Percentiles rank a stretch among this genome's conserved stretches.
These are phyloP conservation scores for Bombus turneri DNA, from an alignment of 1,140 invertebrate species.

Conservation along the genomic window DNA sequence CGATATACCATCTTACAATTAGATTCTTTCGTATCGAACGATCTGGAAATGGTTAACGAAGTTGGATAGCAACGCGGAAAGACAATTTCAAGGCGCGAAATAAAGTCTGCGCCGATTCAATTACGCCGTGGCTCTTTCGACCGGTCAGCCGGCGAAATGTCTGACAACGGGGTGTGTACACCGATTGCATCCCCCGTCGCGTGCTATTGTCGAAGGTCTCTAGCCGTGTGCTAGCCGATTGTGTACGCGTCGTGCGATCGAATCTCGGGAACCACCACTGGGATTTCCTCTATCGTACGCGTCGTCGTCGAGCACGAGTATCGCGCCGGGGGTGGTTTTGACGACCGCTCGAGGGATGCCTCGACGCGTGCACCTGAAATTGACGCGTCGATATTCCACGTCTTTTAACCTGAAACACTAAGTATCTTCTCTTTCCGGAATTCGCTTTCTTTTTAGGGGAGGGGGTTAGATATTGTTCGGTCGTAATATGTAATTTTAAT, in stretches of 20 bases:
- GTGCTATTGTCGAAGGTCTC: constrained; percentile 41
- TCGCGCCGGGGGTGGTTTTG: constrained; percentile 4
- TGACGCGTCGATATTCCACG: neutral
- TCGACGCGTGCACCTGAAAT: constrained; percentile 1
- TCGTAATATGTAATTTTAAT: neutral
- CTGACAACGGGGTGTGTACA: constrained; percentile 40
- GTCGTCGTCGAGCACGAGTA: neutral
- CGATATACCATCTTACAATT: no score
- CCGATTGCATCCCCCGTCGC: constrained; percentile 25
- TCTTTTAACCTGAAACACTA: no score
- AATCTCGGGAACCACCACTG: neutral
- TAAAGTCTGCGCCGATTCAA: constrained; percentile 41
- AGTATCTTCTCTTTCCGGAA: neutral
- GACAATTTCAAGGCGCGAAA: constrained; percentile 31
- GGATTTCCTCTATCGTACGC: neutral
- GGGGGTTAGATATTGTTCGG: neutral
- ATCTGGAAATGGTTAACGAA: neutral
- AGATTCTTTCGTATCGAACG: no score
- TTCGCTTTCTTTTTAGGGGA: neutral
- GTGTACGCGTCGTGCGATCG: constrained; percentile 26
- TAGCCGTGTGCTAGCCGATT: neutral
- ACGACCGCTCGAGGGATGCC: neutral
- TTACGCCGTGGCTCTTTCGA: constrained; percentile 35
- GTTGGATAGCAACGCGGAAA: neutral
- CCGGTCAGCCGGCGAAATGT: constrained; percentile 29